Evolutionary conservation across 2,113 vertebrate species (phyloP).

Genomic region (Proteles cristata): DNA sequence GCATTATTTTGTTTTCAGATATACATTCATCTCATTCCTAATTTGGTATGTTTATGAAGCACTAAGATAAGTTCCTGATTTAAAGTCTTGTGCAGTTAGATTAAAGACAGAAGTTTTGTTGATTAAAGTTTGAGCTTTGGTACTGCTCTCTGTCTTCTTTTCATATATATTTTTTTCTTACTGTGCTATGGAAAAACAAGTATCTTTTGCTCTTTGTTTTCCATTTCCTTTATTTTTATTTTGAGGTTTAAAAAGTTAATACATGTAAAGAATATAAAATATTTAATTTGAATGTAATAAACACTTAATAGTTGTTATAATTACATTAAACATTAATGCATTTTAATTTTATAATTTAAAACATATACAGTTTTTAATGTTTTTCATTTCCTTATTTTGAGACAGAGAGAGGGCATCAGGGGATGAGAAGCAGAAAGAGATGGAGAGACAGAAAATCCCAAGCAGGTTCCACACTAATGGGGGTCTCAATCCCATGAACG

Average conservation of each 20-base stretch:
- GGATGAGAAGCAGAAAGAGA: too few species aligned
- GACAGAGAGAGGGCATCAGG: too few species aligned
- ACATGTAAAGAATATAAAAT: neutral
- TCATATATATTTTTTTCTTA: neutral
- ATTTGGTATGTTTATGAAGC: conserved; percentile 63
- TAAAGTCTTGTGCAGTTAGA: conserved; percentile 50
- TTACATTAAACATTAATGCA: neutral
- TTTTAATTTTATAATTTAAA: neutral
- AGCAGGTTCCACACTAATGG: too few species aligned
- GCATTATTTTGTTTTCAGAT: conserved; percentile 54
- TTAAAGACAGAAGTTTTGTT: conserved; percentile 63
- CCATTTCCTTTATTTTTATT: neutral
- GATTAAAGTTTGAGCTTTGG: conserved; percentile 63
- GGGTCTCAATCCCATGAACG: too few species aligned
- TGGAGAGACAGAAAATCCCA: too few species aligned
- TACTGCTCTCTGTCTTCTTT: neutral
- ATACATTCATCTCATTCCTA: conserved; percentile 71
- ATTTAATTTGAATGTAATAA: neutral
- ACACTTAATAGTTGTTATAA: neutral
- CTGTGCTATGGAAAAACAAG: neutral
- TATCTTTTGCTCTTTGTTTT: neutral
- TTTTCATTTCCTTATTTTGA: too few species aligned
- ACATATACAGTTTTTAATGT: neutral
- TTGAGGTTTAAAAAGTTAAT: neutral
- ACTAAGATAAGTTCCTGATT: conserved; percentile 60